Base-by-base conservation (phyloP, 2,797 vertebrate genomes). In the Intellagama lesueurii region DNA sequence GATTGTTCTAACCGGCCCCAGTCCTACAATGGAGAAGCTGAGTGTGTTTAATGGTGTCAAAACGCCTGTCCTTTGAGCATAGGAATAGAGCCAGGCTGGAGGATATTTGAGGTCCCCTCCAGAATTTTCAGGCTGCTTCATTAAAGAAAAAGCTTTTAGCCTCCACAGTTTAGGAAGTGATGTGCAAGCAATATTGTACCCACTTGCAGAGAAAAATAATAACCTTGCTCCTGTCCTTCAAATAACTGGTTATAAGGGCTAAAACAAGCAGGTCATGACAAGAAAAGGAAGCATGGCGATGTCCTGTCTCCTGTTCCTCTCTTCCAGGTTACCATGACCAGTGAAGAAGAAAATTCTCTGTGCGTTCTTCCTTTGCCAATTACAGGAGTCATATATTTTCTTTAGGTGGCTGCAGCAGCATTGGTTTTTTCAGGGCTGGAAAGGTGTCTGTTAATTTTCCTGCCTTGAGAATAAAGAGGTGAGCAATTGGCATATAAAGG, bases 201-300 rank as follows among this genome's bases (percentile, higher is more conserved):
- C 44, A 35, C 9, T 79, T 64, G 30, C 24, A 70, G 0, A 75
- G 5, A 32, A 44, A 0, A 64, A 40, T n/a, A 1, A 12, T 1
- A 16, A 14, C 9, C 19, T 35, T 68, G 30, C 11, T 0, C 17
- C 47, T 56, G 84, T 56, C 40, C 0, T 0, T 2, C 2, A 14
- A 68, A 35, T 5, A 11, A 0, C n/a, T 52, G 44, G 19, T n/a
- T n/a, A 26, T 56, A 64, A 40, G 24, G 11, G 66, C 70, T 1
- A 73, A 73, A 75, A n/a, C 22, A 73, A 12, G 4, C 6, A 28
- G 44, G 6, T 77, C 28, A 52, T 30, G 26, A 6, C 1, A 83
- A 22, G 11, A 6, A 70, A 44, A 16, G 32, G 16, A 40, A 81
- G 60, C 12, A 35, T 40, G 40, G 40, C 40, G 40, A 40, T 40